Conservation (phyloP, 2,888 invertebrate genomes). For the Plebejus melissa region DNA sequence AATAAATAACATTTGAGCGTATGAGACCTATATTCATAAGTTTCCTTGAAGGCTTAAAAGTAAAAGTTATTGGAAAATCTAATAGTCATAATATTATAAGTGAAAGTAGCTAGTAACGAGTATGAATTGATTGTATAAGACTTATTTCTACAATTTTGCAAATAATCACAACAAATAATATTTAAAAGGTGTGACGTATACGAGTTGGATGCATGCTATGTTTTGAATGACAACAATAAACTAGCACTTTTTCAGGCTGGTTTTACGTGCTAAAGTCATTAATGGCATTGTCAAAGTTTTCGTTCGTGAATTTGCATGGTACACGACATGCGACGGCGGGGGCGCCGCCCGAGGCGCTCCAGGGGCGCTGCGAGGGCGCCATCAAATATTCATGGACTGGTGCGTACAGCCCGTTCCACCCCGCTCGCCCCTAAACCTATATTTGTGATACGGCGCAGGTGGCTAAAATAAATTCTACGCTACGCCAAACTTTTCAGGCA, state of each 20-base stretch:
- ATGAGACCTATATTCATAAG: no score
- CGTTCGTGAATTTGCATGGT: slow-evolving; percentile 34
- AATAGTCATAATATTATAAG: background rate
- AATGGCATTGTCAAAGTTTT: slow-evolving; percentile 23
- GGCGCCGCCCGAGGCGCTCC: slow-evolving; percentile 49
- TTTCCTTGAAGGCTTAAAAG: background rate
- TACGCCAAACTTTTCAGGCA: background rate
- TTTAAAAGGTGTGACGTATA: no score
- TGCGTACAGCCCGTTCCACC: slow-evolving; percentile 39
- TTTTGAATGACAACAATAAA: background rate
- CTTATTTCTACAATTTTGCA: no score
- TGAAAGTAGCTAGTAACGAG: background rate
- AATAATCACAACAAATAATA: no score
- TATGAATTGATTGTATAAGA: background rate
- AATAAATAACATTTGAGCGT: no score
- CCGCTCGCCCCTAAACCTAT: slow-evolving; percentile 33
- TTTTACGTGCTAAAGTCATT: background rate
- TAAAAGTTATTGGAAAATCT: background rate
- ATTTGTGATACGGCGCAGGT: slow-evolving; percentile 31
- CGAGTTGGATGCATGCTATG: no score
- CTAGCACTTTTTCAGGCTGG: background rate
- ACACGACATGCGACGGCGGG: slow-evolving; percentile 47
- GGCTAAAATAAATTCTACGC: slow-evolving; percentile 13
- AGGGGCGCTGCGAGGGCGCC: slow-evolving; percentile 34
- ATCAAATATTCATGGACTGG: slow-evolving; percentile 69